These are phyloP conservation scores for Cheilosia grossa DNA, from an alignment of 2,888 invertebrate genomes.

Conservation along the genomic window DNA sequence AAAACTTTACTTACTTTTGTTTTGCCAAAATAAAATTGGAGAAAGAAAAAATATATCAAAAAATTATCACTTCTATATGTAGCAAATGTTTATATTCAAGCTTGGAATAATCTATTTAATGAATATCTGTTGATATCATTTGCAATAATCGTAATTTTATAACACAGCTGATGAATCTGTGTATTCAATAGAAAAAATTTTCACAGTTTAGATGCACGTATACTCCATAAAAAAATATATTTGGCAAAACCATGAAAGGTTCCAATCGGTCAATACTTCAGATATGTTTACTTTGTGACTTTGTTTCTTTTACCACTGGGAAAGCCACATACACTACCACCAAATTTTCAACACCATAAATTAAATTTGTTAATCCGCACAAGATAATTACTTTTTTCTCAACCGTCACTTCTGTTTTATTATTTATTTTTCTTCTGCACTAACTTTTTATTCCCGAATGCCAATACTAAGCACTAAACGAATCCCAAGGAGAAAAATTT, in stretches of 20 bases:
- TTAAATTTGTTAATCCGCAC: conserved; percentile 48
- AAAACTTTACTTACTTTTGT: conserved; percentile 65
- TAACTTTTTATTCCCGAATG: conserved; percentile 56
- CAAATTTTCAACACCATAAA: conserved; percentile 48
- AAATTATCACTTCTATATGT: conserved; percentile 45
- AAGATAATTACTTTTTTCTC: conserved; percentile 55
- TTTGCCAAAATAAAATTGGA: conserved; percentile 52
- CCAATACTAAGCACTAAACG: conserved; percentile 64
- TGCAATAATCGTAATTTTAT: conserved; percentile 34
- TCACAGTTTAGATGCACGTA: conserved; percentile 53
- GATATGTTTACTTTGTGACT: conserved; percentile 73
- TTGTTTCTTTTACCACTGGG: conserved; percentile 52
- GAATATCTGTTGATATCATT: conserved; percentile 70
- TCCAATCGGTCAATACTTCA: conserved; percentile 64
- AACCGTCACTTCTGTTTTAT: conserved; percentile 42
- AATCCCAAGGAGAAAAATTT: conserved; percentile 63
- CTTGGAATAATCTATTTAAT: conserved; percentile 53
- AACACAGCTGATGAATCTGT: conserved; percentile 50
- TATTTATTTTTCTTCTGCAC: conserved; percentile 50
- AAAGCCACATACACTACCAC: conserved; percentile 63
- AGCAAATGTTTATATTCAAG: conserved; percentile 56
- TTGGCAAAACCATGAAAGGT: conserved; percentile 63
- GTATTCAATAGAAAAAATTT: conserved; percentile 53
- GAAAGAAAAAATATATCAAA: conserved; percentile 1
- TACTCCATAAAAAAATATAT: conserved; percentile 49